Evolutionary conservation across 37 sponge, comb jelly and placozoan species (phyloP).

Genomic region (Aphrocallistes beatrix): DNA sequence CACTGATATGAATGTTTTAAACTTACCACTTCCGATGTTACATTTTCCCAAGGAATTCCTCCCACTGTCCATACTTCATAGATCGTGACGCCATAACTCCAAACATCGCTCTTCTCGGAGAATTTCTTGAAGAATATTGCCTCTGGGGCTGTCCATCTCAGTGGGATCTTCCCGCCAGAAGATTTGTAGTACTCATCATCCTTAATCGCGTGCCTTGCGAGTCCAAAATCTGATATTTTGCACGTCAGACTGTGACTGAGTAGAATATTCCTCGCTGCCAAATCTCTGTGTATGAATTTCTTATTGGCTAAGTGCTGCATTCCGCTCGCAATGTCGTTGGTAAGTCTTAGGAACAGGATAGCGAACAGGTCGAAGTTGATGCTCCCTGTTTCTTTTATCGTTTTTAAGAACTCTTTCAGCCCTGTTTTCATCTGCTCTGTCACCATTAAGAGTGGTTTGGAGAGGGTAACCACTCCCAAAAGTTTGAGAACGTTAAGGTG

Average conservation of each 20-base stretch:
- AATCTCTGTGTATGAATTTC: slow-evolving; percentile 8
- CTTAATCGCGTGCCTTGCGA: background rate
- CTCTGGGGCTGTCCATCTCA: slow-evolving; percentile 35
- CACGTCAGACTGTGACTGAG: background rate
- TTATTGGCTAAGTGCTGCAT: background rate
- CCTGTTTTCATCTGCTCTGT: background rate
- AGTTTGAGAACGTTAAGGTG: background rate
- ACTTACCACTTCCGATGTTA: background rate
- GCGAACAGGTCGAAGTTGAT: background rate
- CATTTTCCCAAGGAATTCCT: background rate
- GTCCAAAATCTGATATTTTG: slow-evolving; percentile 1
- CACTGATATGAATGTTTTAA: too few relatives aligned
- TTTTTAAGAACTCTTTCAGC: background rate
- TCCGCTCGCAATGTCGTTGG: background rate
- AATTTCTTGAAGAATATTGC: slow-evolving; percentile 27
- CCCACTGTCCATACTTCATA: slow-evolving; percentile 3
- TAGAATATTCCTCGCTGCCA: background rate
- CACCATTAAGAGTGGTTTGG: background rate
- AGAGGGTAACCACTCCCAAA: background rate
- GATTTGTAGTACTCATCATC: background rate
- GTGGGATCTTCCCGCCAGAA: slow-evolving; percentile 17
- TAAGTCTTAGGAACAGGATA: background rate
- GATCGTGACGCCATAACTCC: background rate
- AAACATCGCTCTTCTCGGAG: background rate
- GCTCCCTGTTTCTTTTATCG: background rate